Conservation (phyloP, 2,888 invertebrate genomes). For the Ectemnius cavifrons region DNA sequence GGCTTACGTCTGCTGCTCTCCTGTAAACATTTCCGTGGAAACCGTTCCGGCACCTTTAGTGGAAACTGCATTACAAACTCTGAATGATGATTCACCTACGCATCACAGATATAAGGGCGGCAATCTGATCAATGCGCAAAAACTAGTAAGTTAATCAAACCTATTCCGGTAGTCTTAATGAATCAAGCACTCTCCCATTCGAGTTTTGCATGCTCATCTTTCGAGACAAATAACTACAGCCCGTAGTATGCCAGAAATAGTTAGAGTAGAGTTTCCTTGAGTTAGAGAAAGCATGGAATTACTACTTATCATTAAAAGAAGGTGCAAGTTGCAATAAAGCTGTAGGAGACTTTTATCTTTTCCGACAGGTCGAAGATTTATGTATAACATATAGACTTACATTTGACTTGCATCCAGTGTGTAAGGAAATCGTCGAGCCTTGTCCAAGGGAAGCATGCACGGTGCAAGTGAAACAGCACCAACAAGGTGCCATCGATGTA, state of each 20-base stretch:
- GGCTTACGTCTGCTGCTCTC: background rate
- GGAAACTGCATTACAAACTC: slow-evolving; percentile 65
- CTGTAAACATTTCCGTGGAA: slow-evolving; percentile 47
- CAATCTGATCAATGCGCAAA: slow-evolving; percentile 69
- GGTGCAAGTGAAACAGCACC: slow-evolving; percentile 67
- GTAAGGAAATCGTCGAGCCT: slow-evolving; percentile 56
- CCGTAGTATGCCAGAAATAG: too few relatives aligned
- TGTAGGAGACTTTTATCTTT: background rate
- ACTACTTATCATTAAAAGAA: too few relatives aligned
- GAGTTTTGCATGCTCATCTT: too few relatives aligned
- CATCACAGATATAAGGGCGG: slow-evolving; percentile 67
- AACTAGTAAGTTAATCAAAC: slow-evolving; percentile 61
- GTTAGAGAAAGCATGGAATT: too few relatives aligned
- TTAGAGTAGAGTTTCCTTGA: too few relatives aligned
- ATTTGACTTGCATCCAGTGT: slow-evolving; percentile 68
- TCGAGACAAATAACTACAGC: too few relatives aligned
- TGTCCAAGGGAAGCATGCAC: slow-evolving; percentile 71
- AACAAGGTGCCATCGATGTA: slow-evolving; percentile 62
- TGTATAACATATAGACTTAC: slow-evolving; percentile 67
- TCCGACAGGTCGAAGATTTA: slow-evolving; percentile 65
- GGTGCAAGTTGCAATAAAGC: too few relatives aligned
- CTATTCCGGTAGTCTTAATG: background rate
- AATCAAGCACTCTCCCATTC: background rate
- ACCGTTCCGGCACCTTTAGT: slow-evolving; percentile 62
- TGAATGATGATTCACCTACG: slow-evolving; percentile 68